phyloP scores from a whole-genome alignment of 92 coral and sea anemone genomes.

The Palythoa heliodiscus region DNA sequence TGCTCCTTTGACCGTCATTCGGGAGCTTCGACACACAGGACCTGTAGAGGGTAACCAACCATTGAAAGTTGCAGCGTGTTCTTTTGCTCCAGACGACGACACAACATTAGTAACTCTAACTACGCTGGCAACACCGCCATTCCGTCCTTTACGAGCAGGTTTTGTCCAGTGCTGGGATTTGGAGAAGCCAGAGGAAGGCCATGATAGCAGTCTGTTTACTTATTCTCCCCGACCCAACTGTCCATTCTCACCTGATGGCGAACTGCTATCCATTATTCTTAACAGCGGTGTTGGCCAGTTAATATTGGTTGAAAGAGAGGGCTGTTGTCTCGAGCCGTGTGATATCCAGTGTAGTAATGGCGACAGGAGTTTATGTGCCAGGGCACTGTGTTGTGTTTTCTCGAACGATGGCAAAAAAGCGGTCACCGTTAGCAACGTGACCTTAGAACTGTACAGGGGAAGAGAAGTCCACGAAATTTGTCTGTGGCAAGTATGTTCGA shows the following conservation, averaged over 20 bases:
- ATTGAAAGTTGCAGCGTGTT: conserved; percentile 70
- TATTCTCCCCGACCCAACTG: conserved; percentile 86
- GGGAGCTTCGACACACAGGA: conserved; percentile 65
- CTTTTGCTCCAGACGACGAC: conserved; percentile 74
- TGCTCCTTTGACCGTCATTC: conserved; percentile 64
- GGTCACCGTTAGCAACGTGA: conserved; percentile 74
- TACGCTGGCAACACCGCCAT: conserved; percentile 50
- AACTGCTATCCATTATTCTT: conserved; percentile 67
- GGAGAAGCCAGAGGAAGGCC: conserved; percentile 47
- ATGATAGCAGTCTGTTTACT: conserved; percentile 83
- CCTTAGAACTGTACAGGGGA: conserved; percentile 57
- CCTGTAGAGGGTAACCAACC: conserved; percentile 64
- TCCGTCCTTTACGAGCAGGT: conserved; percentile 75
- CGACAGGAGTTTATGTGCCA: conserved; percentile 67
- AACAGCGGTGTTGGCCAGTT: conserved; percentile 83
- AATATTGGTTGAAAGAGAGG: conserved; percentile 62
- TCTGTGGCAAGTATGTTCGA: conserved; percentile 69
- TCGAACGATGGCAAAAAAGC: conserved; percentile 77
- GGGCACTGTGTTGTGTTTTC: conserved; percentile 84
- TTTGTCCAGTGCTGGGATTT: conserved; percentile 87
- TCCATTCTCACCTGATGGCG: conserved; percentile 79
- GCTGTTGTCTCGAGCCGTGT: conserved; percentile 69
- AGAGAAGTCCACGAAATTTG: conserved; percentile 72
- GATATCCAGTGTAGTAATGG: conserved; percentile 74
- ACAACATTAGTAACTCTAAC: conserved; percentile 68